These are phyloP conservation scores for Phalacrocorax brasilianus DNA, from an alignment of 2,113 vertebrate genomes.

Conservation along the genomic window DNA sequence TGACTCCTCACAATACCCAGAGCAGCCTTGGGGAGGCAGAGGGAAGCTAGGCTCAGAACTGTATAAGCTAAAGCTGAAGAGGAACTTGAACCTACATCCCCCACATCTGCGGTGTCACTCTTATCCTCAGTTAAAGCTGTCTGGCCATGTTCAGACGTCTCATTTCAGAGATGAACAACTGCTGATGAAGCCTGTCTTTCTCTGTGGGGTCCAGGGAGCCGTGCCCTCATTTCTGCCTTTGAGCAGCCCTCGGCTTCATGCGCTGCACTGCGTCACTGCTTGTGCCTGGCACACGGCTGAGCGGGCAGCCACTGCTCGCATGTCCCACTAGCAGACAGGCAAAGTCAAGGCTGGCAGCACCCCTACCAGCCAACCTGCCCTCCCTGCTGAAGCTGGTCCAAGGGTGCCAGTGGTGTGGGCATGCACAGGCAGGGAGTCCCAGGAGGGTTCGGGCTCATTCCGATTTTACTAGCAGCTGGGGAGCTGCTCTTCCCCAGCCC, in stretches of 20 bases:
- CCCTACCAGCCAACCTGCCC: background rate
- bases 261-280: background rate
- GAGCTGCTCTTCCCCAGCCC: background rate
- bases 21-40: background rate
- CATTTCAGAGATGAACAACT: background rate
- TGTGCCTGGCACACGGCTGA: fast-evolving
- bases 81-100: background rate
- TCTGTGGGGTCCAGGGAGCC: background rate
- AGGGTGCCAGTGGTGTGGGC: background rate
- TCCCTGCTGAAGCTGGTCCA: background rate
- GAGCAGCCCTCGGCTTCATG: background rate
- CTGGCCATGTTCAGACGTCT: fast-evolving
- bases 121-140: background rate
- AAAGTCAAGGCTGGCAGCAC: background rate
- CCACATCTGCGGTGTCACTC: background rate
- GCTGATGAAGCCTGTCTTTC: background rate
- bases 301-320: background rate
- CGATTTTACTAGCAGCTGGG: background rate
- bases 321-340: background rate
- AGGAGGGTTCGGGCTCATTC: background rate
- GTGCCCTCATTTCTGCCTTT: background rate
- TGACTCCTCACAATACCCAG: background rate
- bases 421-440: background rate
- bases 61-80: background rate
- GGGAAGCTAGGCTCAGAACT: background rate